phyloP scores from a whole-genome alignment of 1,140 invertebrate genomes.

The Lordiphosa clarofinis region DNA sequence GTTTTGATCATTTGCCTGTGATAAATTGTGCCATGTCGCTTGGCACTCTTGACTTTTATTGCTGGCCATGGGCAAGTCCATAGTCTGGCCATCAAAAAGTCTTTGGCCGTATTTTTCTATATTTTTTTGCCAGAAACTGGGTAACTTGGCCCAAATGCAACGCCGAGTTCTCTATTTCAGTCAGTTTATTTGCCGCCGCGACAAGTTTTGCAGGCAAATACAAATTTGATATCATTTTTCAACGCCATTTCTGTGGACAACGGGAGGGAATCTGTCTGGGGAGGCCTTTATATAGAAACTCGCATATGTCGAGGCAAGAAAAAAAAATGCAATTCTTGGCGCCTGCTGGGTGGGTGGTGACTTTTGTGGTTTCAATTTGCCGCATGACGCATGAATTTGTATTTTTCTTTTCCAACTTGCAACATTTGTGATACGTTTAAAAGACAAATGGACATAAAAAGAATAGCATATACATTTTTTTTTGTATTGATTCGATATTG shows the following conservation, averaged over 20 bases:
- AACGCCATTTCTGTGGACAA: constrained; percentile 31
- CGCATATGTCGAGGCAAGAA: constrained; percentile 19
- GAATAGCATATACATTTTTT: constrained; percentile 27
- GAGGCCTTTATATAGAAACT: constrained; percentile 14
- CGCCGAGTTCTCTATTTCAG: constrained; percentile 14
- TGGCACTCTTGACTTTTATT: constrained; percentile 75
- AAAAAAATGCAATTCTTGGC: constrained; percentile 19
- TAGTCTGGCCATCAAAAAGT: constrained; percentile 52
- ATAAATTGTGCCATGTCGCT: constrained; percentile 70
- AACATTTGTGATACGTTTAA: no score
- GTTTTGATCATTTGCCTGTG: constrained; percentile 73
- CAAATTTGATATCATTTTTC: constrained; percentile 57
- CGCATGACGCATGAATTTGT: constrained; percentile 48
- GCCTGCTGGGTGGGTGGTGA: constrained; percentile 10
- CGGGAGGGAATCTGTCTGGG: constrained; percentile 3
- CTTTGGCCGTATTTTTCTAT: constrained; percentile 31
- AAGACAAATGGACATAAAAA: no score
- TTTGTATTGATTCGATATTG: constrained; percentile 8
- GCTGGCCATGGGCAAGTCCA: constrained; percentile 54
- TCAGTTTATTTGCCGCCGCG: constrained; percentile 40
- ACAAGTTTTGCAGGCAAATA: constrained; percentile 43
- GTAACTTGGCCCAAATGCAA: constrained; percentile 47
- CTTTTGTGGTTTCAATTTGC: constrained; percentile 51
- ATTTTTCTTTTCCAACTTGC: constrained; percentile 8
- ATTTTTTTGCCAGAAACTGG: constrained; percentile 28